Conservation (phyloP, 2,797 vertebrate genomes). For the Pseudomugil gertrudae region DNA sequence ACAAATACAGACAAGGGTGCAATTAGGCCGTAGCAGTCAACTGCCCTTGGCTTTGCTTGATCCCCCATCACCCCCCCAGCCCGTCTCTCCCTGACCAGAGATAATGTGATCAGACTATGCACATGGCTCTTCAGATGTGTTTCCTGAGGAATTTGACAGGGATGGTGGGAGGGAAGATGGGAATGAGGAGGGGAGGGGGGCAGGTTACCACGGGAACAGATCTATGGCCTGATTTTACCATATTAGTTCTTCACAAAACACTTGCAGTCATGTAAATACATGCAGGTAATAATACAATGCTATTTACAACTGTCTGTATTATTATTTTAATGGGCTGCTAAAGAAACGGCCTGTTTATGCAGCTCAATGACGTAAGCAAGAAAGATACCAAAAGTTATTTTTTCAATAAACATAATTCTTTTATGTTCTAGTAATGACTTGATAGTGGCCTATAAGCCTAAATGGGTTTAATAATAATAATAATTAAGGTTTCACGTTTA, state of each 20-base stretch:
- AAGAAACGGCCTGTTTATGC: not conserved
- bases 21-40: conserved; percentile 75
- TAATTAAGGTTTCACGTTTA: not conserved
- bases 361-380: not conserved
- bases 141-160: conserved; percentile 81
- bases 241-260: conserved; percentile 41
- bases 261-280: not conserved
- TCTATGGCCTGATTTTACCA: conserved; percentile 59
- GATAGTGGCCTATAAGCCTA: not conserved
- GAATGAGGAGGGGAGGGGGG: conserved; percentile 40
- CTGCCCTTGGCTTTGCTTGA: conserved; percentile 76
- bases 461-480: conserved; percentile 11
- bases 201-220: conserved; percentile 68
- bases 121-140: conserved; percentile 81
- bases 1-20: conserved; percentile 69
- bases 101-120: conserved; percentile 80
- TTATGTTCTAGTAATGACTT: not conserved
- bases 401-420: not conserved
- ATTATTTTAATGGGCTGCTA: not conserved
- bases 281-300: too few relatives aligned
- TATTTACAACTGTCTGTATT: not conserved
- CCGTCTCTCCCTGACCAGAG: conserved; percentile 73
- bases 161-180: conserved; percentile 64
- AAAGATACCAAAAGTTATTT: not conserved
- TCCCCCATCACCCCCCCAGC: conserved; percentile 58